These are phyloP conservation scores for Trichonephila clavata DNA, from an alignment of 1,140 invertebrate genomes.

Conservation along the genomic window DNA sequence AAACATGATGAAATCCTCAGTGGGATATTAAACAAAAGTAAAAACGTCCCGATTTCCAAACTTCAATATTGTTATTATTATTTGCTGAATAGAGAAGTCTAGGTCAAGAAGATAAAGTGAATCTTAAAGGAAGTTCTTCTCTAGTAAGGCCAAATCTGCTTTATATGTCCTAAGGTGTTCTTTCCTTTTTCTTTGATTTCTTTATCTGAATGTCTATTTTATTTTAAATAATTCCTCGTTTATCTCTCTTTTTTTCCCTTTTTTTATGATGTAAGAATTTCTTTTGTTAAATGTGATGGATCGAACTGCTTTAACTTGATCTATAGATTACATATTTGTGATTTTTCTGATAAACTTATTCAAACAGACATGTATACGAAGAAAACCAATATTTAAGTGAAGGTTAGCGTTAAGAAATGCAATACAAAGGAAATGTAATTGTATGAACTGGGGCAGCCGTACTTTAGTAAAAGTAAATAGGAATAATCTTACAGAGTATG, in stretches of 20 bases:
- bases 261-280: background rate
- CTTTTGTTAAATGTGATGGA: background rate
- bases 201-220: background rate
- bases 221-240: background rate
- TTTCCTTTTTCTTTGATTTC: background rate
- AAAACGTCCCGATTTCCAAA: background rate
- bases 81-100: background rate
- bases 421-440: too few species aligned
- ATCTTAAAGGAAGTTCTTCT: slow-evolving; percentile 36
- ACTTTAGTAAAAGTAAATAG: too few species aligned
- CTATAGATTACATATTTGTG: background rate
- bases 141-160: background rate
- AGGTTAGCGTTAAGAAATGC: too few species aligned
- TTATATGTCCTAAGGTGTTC: background rate
- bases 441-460: too few species aligned
- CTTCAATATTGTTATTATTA: background rate
- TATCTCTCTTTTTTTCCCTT: background rate
- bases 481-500: too few species aligned
- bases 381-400: too few species aligned
- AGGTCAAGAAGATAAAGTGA: slow-evolving; percentile 35
- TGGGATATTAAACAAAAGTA: background rate
- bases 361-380: too few species aligned
- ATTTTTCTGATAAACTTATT: too few species aligned
- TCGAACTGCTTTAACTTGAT: background rate
- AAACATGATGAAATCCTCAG: background rate